Percentiles rank a stretch among this genome's conserved stretches.
phyloP scores from a whole-genome alignment of 1,140 invertebrate genomes.

The Tetramorium simillimum region DNA sequence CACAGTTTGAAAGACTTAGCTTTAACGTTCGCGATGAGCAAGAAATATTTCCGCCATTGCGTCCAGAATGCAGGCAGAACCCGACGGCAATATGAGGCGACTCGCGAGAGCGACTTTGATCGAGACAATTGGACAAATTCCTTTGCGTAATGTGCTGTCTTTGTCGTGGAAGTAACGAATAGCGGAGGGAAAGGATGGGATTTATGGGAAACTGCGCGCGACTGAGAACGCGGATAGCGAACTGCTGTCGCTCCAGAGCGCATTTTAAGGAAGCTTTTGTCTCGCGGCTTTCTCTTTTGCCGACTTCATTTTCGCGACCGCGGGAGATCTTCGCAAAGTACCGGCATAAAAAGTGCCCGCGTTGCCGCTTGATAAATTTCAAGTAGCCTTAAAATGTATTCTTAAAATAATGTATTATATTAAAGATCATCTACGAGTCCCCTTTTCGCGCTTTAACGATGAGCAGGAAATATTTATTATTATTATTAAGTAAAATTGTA shows the following conservation, averaged over 20 bases:
- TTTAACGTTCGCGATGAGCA: constrained; percentile 58
- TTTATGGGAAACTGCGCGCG: constrained; percentile 16
- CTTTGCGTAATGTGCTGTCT: constrained; percentile 49
- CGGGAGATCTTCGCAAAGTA: constrained; percentile 8
- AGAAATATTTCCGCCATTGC: constrained; percentile 59
- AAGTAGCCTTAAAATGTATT: neutral
- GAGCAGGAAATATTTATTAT: neutral
- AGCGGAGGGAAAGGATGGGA: neutral
- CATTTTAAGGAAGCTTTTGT: constrained; percentile 45
- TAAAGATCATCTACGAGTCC: neutral
- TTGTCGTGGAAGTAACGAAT: constrained; percentile 51
- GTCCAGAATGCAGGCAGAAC: constrained; percentile 45
- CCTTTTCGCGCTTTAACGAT: neutral
- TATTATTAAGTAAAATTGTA: neutral
- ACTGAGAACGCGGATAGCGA: constrained; percentile 24
- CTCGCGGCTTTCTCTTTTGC: neutral
- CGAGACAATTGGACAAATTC: constrained; percentile 53
- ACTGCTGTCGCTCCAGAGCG: constrained; percentile 9
- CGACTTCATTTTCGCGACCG: constrained; percentile 34
- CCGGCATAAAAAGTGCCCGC: constrained; percentile 1
- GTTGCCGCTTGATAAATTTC: constrained; percentile 22
- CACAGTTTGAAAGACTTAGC: constrained; percentile 55
- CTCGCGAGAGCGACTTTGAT: constrained; percentile 45
- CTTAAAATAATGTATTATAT: neutral
- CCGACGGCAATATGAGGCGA: constrained; percentile 31